A percentile compares a stretch with the other conserved stretches of the same genome.
phyloP scores from a whole-genome alignment of 2,797 vertebrate species.

The Cossypha niveicapilla region DNA sequence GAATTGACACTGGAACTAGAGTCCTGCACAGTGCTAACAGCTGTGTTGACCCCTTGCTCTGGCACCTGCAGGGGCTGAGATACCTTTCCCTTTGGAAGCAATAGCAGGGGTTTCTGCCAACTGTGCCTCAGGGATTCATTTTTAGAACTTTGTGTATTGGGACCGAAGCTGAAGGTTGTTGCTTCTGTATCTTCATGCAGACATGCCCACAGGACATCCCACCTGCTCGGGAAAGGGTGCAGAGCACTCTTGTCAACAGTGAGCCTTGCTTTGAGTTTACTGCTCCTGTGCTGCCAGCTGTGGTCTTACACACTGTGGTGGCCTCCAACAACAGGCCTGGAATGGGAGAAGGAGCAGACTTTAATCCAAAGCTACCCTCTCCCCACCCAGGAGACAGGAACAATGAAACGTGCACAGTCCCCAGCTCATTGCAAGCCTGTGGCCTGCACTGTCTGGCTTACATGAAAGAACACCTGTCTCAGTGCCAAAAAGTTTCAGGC shows the following conservation, averaged over 20 bases:
- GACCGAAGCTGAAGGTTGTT: neutral
- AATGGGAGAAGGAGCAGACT: neutral
- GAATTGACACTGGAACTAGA: neutral
- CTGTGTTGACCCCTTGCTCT: neutral
- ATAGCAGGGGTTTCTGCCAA: neutral
- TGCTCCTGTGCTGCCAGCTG: neutral
- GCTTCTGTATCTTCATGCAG: neutral
- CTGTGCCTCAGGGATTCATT: neutral
- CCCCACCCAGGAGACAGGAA: neutral
- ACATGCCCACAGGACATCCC: neutral
- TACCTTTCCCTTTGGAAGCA: neutral
- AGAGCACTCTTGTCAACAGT: no score
- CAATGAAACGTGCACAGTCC: fast-evolving
- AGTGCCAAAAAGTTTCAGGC: neutral
- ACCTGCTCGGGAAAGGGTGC: fast-evolving
- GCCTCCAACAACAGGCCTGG: neutral
- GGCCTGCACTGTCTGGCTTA: neutral
- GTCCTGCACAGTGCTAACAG: neutral
- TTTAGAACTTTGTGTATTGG: neutral
- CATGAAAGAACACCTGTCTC: neutral
- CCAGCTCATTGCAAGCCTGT: fast-evolving
- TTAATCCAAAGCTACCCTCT: neutral
- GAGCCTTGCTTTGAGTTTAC: neutral
- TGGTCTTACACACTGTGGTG: fast-evolving
- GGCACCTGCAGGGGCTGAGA: fast-evolving